Evolutionary conservation across 2,113 vertebrate species (phyloP).

Genomic region (Otus sunia): DNA sequence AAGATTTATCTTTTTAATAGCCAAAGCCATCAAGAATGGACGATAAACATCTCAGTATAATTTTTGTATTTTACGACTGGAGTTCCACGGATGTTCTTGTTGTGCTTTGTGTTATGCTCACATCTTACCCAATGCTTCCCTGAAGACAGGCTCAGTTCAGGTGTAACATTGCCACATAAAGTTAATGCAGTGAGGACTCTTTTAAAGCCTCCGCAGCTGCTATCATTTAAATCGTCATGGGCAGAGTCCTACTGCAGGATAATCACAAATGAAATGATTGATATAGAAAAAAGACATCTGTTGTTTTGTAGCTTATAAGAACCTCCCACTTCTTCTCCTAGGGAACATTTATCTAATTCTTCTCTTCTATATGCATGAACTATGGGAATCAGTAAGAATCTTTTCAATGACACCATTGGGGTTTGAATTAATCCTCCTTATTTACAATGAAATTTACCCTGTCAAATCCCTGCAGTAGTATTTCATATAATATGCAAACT

Average conservation of each 20-base stretch:
- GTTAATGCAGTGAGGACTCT: background rate
- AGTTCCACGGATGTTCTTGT: background rate
- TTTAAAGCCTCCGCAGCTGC: background rate
- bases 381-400: background rate
- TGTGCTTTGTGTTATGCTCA: background rate
- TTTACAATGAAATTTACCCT: background rate
- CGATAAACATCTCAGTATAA: background rate
- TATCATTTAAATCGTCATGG: background rate
- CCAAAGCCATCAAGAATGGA: background rate
- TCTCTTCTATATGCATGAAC: background rate
- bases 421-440: slow-evolving; percentile 9
- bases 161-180: background rate
- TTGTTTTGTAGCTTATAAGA: background rate
- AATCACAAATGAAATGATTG: background rate
- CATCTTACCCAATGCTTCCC: background rate
- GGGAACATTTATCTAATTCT: background rate
- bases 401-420: background rate
- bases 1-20: background rate
- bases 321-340: background rate
- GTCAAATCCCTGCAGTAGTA: background rate
- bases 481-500: background rate
- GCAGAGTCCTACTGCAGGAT: background rate
- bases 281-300: background rate
- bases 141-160: background rate
- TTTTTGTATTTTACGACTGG: background rate